These are phyloP conservation scores for Pelodiscus sinensis DNA, from an alignment of 2,113 vertebrate species.

Conservation along the genomic window DNA sequence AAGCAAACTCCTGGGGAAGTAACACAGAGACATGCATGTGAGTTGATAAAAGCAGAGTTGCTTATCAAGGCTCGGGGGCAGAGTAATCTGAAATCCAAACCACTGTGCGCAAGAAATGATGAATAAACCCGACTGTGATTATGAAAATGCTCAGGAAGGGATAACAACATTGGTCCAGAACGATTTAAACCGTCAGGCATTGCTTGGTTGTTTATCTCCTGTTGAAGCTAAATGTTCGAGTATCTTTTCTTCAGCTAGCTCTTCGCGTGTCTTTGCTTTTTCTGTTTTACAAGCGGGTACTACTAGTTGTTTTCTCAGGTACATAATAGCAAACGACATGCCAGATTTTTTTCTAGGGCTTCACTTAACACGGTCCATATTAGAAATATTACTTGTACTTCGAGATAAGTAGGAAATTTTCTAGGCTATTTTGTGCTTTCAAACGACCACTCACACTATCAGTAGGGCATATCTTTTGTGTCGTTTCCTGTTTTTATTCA, in stretches of 20 bases:
- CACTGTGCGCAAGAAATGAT: neutral
- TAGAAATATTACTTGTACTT: neutral
- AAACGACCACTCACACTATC: neutral
- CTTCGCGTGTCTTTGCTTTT: neutral
- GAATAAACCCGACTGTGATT: neutral
- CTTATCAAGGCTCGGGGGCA: neutral
- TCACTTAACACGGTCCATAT: neutral
- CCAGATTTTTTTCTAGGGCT: neutral
- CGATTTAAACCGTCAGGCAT: neutral
- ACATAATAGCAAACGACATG: neutral
- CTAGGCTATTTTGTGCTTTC: neutral
- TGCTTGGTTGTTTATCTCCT: neutral
- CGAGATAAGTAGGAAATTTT: neutral
- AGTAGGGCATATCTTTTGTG: neutral
- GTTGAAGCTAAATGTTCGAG: neutral
- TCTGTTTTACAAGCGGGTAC: neutral
- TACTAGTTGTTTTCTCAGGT: neutral
- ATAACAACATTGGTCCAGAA: neutral
- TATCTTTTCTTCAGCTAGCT: neutral
- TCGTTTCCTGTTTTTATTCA: conserved; percentile 31
- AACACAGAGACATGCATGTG: neutral
- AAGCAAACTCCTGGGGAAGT: neutral
- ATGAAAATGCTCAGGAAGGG: neutral
- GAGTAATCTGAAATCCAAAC: neutral
- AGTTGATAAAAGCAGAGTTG: neutral